Conservation (phyloP, 2,888 invertebrate species). For the Drosophila rellima region DNA sequence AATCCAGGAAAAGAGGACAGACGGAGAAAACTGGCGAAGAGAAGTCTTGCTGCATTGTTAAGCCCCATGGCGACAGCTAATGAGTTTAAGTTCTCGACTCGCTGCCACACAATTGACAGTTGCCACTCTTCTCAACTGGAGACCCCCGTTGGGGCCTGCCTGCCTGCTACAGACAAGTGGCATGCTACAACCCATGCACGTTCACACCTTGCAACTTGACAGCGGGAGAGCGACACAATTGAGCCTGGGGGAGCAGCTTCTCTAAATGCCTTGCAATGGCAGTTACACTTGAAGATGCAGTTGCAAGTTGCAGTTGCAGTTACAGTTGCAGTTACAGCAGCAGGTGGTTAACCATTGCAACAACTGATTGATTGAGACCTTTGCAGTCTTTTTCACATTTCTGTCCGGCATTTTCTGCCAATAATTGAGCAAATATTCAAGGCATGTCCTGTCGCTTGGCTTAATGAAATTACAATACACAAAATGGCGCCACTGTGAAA, state of each 20-base stretch:
- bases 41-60: conserved; percentile 58
- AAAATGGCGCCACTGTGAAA: conserved; percentile 52
- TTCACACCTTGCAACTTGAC: conserved; percentile 47
- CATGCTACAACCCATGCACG: conserved; percentile 28
- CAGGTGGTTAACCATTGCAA: conserved; percentile 44
- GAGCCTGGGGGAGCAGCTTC: conserved; percentile 36
- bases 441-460: conserved; percentile 36
- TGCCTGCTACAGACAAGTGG: conserved; percentile 41
- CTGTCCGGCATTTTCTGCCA: conserved; percentile 42
- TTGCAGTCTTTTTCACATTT: conserved; percentile 1
- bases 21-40: conserved; percentile 3
- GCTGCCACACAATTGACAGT: conserved; percentile 71
- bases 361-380: conserved; percentile 9
- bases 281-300: conserved; percentile 5
- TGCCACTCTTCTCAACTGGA: conserved; percentile 19
- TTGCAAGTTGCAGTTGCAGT: conserved; percentile 7
- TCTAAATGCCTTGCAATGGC: conserved; percentile 16
- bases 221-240: conserved; percentile 37
- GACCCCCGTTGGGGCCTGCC: neutral
- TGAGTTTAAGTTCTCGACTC: conserved; percentile 76
- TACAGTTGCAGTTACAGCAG: conserved; percentile 18
- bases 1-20: neutral
- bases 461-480: conserved; percentile 73
- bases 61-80: conserved; percentile 71
- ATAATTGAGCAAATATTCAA: conserved; percentile 55